phyloP scores from a whole-genome alignment of 2,888 invertebrate genomes.

The Cantharis lateralis region DNA sequence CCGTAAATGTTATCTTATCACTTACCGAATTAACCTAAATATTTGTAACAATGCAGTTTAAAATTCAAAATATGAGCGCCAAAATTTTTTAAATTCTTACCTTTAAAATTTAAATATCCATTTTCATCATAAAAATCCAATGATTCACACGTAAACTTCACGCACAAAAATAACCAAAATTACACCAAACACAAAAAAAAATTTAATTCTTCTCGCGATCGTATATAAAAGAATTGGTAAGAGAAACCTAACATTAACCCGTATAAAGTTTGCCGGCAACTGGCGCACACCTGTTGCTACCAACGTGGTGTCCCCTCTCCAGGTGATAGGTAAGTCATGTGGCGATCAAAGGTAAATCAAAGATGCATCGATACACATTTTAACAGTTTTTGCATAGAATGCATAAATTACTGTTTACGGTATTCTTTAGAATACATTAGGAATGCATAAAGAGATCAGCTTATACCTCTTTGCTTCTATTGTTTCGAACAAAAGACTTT shows the following conservation, averaged over 20 bases:
- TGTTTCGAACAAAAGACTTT: not conserved
- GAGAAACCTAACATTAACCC: conserved; percentile 5
- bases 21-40: not conserved
- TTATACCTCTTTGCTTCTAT: not conserved
- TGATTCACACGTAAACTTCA: not conserved
- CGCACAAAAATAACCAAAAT: not conserved
- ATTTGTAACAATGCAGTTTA: not conserved
- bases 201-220: not conserved
- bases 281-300: conserved; percentile 43
- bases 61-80: not conserved
- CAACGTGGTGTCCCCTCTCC: conserved; percentile 37
- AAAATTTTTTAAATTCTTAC: not conserved
- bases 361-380: conserved; percentile 5
- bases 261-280: conserved; percentile 39
- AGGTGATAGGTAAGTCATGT: conserved; percentile 20
- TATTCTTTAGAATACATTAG: not conserved
- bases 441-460: not conserved
- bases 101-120: not conserved
- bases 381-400: not conserved
- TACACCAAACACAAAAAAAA: not conserved
- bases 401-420: not conserved
- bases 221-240: conserved; percentile 1
- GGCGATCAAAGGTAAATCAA: conserved; percentile 6
- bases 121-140: not conserved
- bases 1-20: not conserved